phyloP scores from a whole-genome alignment of 2,113 vertebrate genomes.

The Hiodon tergisus region DNA sequence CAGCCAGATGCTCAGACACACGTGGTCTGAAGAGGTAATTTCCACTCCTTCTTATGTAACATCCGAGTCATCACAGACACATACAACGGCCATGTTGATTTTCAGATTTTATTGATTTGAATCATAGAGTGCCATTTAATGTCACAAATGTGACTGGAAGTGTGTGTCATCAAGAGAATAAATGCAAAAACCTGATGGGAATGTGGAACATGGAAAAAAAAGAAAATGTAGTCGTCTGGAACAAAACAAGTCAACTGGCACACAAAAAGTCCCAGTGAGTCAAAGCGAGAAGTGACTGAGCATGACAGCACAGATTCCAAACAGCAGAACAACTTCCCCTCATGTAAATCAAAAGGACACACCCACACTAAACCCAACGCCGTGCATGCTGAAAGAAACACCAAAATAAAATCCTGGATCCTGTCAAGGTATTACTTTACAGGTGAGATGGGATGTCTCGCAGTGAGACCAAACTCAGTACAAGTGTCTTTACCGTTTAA shows the following conservation, averaged over 20 bases:
- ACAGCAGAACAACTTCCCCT: neutral
- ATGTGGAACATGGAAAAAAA: no score
- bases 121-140: no score
- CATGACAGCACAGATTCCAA: neutral
- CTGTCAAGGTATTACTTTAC: neutral
- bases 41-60: no score
- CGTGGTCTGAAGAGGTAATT: no score
- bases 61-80: no score
- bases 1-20: no score
- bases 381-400: neutral
- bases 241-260: neutral
- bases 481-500: no score
- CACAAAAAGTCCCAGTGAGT: constrained; percentile 3
- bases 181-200: no score
- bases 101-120: no score
- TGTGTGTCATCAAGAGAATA: no score
- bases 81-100: no score
- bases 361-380: neutral
- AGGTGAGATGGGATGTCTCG: neutral
- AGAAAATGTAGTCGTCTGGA: neutral
- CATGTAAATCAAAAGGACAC: neutral
- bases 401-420: neutral
- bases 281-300: neutral
- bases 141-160: no score
- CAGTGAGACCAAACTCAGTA: neutral